Percentiles rank a stretch among this genome's conserved stretches.
Evolutionary conservation across 2,113 vertebrate genomes (phyloP).

Genomic region (Enhydra lutris): DNA sequence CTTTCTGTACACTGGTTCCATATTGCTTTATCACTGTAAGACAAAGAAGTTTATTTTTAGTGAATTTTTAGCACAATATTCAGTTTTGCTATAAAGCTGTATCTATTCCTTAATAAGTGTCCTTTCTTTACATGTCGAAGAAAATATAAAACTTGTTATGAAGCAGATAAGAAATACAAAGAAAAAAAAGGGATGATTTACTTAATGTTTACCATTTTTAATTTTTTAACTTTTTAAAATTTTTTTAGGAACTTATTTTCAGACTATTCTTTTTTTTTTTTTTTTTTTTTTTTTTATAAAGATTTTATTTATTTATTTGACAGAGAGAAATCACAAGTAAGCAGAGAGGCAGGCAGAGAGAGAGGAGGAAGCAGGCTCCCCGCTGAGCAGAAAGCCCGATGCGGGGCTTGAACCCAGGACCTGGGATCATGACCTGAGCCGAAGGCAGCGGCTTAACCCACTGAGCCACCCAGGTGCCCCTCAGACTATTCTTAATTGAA

Average conservation of each 20-base stretch:
- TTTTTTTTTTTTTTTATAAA: too few species aligned
- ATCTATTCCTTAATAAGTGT: neutral
- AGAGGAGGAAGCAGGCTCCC: too few species aligned
- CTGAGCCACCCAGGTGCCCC: too few species aligned
- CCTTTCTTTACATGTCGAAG: neutral
- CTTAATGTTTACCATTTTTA: neutral
- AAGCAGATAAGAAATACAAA: neutral
- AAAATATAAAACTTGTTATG: neutral
- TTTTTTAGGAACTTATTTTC: neutral
- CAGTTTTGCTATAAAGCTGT: neutral
- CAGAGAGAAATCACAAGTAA: too few species aligned
- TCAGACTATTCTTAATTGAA: neutral
- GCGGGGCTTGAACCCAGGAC: too few species aligned
- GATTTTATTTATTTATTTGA: too few species aligned
- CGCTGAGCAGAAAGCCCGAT: too few species aligned
- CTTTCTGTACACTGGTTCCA: neutral
- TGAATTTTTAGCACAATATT: neutral
- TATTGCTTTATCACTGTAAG: neutral
- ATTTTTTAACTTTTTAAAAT: neutral
- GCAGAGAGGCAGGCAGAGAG: too few species aligned
- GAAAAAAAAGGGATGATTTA: neutral
- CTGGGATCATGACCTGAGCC: too few species aligned
- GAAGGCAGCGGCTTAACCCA: too few species aligned
- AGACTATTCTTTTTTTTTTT: neutral
- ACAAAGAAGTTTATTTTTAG: neutral